phyloP scores from a whole-genome alignment of 2,888 invertebrate genomes.

The Cerceris rybyensis region DNA sequence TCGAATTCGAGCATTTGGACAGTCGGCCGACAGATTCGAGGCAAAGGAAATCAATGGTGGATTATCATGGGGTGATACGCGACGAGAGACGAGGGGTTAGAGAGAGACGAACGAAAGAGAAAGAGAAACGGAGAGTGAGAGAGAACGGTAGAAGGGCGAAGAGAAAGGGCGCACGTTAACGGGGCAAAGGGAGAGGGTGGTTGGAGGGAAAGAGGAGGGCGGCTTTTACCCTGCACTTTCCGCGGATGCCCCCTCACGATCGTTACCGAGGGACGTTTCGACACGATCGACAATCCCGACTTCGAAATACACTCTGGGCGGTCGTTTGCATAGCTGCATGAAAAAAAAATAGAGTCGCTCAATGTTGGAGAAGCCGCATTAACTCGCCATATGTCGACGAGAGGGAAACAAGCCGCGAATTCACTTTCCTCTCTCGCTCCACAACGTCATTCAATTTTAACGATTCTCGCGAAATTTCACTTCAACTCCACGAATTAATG shows the following conservation, averaged over 20 bases:
- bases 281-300: constrained; percentile 61
- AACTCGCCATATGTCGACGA: constrained; percentile 43
- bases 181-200: constrained; percentile 10
- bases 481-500: no score
- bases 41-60: constrained; percentile 61
- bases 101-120: constrained; percentile 29
- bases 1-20: constrained; percentile 50
- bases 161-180: constrained; percentile 28
- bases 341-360: constrained; percentile 30
- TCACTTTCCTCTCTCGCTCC: no score
- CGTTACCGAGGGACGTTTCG: constrained; percentile 64
- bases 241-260: constrained; percentile 55
- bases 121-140: constrained; percentile 38
- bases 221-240: constrained; percentile 56
- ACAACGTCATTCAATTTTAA: no score
- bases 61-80: constrained; percentile 50
- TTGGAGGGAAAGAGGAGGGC: constrained; percentile 16
- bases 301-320: constrained; percentile 44
- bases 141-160: constrained; percentile 9
- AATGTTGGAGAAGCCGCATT: constrained; percentile 44
- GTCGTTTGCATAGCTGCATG: constrained; percentile 62
- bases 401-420: no score
- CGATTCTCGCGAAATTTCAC: no score
- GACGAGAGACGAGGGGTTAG: not conserved
- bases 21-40: constrained; percentile 48